A percentile compares a stretch with the other conserved stretches of the same genome.
Evolutionary conservation across 35 echinoderm and acorn worm species (phyloP).

Genomic region (Acanthaster planci): DNA sequence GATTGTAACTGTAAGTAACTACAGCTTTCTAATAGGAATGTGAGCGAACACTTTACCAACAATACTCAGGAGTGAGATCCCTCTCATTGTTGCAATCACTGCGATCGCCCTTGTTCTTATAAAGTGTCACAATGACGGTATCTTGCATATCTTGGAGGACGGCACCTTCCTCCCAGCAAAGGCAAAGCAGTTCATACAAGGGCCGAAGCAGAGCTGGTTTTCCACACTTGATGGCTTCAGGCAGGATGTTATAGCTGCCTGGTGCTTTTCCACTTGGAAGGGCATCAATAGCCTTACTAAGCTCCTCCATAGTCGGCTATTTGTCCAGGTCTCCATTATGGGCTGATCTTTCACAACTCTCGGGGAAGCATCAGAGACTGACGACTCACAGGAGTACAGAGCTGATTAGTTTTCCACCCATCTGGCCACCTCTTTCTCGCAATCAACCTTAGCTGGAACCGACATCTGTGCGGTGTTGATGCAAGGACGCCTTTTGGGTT

Average conservation of each 20-base stretch:
- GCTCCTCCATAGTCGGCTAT: conserved; percentile 52
- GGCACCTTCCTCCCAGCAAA: conserved; percentile 40
- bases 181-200: conserved; percentile 47
- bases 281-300: conserved; percentile 46
- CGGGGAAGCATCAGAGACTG: conserved; percentile 24
- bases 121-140: conserved; percentile 55
- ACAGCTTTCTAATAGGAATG: conserved; percentile 21
- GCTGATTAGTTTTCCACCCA: conserved; percentile 47
- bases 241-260: conserved; percentile 40
- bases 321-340: conserved; percentile 27
- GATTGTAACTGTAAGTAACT: conserved; percentile 23
- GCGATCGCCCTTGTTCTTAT: conserved; percentile 62
- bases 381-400: conserved; percentile 15
- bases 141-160: conserved; percentile 52
- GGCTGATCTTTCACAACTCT: neutral
- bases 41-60: conserved; percentile 40
- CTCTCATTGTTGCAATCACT: conserved; percentile 67
- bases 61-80: conserved; percentile 43
- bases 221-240: conserved; percentile 47
- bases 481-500: neutral
- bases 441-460: neutral
- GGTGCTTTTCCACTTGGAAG: conserved; percentile 29
- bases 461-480: no score
- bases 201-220: conserved; percentile 21
- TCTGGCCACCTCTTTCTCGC: conserved; percentile 18